Conservation (phyloP, 2,113 vertebrate genomes). For the Engraulis encrasicolus region DNA sequence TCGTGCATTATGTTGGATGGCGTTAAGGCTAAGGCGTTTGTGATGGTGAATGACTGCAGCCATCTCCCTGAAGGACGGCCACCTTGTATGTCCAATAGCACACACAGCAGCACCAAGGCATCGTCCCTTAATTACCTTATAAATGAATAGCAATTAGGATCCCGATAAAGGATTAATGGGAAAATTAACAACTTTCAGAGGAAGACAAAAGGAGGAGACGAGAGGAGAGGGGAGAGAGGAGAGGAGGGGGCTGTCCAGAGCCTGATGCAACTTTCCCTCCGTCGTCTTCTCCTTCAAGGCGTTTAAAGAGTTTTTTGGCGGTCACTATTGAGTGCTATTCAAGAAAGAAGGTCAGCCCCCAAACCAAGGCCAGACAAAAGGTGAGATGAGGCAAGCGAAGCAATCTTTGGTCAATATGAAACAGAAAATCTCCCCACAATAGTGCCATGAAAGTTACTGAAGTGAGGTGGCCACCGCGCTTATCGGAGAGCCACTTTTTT, state of each 20-base stretch:
- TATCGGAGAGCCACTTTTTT: conserved; percentile 13
- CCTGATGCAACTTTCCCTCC: conserved; percentile 31
- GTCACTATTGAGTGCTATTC: conserved; percentile 90
- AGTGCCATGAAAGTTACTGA: conserved; percentile 95
- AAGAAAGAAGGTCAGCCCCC: conserved; percentile 90
- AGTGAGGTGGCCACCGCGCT: conserved; percentile 82
- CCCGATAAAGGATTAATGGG: conserved; percentile 80
- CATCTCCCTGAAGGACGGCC: not conserved
- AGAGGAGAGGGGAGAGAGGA: too few relatives aligned
- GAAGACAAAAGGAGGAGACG: conserved; percentile 80
- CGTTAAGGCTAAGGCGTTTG: not conserved
- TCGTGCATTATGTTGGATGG: not conserved
- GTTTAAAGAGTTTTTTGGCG: conserved; percentile 75
- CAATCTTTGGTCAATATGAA: conserved; percentile 97
- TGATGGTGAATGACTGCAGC: not conserved
- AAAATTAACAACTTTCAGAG: conserved; percentile 70
- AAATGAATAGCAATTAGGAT: conserved; percentile 82
- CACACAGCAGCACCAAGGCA: conserved; percentile 54
- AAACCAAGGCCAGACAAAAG: conserved; percentile 91
- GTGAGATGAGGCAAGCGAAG: conserved; percentile 95
- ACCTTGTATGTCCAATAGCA: conserved; percentile 3
- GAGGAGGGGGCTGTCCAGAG: conserved; percentile 69
- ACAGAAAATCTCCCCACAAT: conserved; percentile 94
- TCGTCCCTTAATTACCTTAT: conserved; percentile 73
- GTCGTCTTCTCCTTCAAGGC: conserved; percentile 66